Conservation (phyloP, 2,888 invertebrate genomes). For the Acronicta aceris region DNA sequence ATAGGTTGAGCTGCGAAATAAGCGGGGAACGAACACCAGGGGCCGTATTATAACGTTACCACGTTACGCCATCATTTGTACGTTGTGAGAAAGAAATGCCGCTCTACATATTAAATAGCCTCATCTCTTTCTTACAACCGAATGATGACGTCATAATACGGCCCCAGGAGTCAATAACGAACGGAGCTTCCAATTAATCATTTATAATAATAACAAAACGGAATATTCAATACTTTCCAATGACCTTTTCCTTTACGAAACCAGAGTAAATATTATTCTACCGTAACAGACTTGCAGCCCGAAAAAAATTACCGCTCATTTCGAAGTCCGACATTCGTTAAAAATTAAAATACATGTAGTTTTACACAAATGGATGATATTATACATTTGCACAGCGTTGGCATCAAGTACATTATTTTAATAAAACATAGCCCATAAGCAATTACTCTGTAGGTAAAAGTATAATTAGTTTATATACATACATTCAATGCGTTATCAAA, state of each 20-base stretch:
- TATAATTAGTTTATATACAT: slow-evolving; percentile 42
- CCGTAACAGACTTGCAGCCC: too few relatives aligned
- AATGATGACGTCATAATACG: too few relatives aligned
- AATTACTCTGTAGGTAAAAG: slow-evolving; percentile 25
- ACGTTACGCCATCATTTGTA: too few relatives aligned
- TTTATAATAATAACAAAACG: too few relatives aligned
- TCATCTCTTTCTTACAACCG: too few relatives aligned
- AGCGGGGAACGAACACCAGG: slow-evolving; percentile 1
- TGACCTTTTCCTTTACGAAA: too few relatives aligned
- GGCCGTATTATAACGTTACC: too few relatives aligned
- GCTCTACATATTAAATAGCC: too few relatives aligned
- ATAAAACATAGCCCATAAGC: slow-evolving; percentile 48
- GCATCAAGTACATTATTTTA: slow-evolving; percentile 37
- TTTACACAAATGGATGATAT: slow-evolving; percentile 47
- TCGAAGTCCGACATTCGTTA: slow-evolving; percentile 21
- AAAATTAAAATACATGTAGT: too few relatives aligned
- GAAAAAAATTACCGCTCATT: not conserved
- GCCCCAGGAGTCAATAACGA: not conserved
- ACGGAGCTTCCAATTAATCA: not conserved
- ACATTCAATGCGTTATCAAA: slow-evolving; percentile 61
- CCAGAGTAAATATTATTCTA: too few relatives aligned
- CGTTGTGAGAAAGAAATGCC: too few relatives aligned
- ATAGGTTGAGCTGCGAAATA: slow-evolving; percentile 24
- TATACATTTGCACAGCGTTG: slow-evolving; percentile 46
- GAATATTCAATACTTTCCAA: too few relatives aligned